Base-by-base conservation (phyloP, 2,797 vertebrate species). In the Oreortyx pictus region DNA sequence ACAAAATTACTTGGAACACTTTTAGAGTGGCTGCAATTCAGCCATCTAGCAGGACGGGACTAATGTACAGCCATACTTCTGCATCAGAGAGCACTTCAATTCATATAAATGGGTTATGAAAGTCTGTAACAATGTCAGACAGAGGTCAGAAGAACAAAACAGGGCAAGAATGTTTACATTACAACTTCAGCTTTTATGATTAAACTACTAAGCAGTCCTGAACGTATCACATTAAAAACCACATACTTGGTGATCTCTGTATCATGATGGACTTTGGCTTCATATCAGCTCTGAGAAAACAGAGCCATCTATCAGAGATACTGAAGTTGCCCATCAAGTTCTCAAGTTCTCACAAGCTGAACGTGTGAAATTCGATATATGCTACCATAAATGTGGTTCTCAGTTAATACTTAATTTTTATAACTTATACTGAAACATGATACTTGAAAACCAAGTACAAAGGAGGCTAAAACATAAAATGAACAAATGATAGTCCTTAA, bases 281-380 rank as follows among this genome's bases (percentile, higher is more conserved):
- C n/a, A 5, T 18, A 59, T 59, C 57, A 94, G 57, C n/a, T 41
- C 77, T 75, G 68, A 86, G 80, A 43, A 50, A 54, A 86, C 29
- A 83, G 68, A 89, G 56, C 46, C 81, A 86, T 54, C 71, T 76
- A 78, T 74, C 89, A 88, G 54, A 88, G 49, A 90, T 9, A 92
- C 11, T n/a, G 39, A 82, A 87, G 59, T 52, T 83, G 68, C 14
- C 70, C 7, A 2, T 83, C 76, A 90, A 85, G 78, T 89, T 90
- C 82, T 95, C 70, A 88, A 67, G 74, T 92, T 92, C 65, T 90
- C 79, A 82, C 18, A 91, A 87, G 88, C 78, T 95, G 83, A 92
- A 93, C 0, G 0, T n/a, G 68, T 91, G 81, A 92, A 92, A 89
- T 85, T 74, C 80, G 68, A 95, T 91, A 88, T 11, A 47, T 6